Conservation (phyloP, 2,888 invertebrate species). For the Phalera bucephala region DNA sequence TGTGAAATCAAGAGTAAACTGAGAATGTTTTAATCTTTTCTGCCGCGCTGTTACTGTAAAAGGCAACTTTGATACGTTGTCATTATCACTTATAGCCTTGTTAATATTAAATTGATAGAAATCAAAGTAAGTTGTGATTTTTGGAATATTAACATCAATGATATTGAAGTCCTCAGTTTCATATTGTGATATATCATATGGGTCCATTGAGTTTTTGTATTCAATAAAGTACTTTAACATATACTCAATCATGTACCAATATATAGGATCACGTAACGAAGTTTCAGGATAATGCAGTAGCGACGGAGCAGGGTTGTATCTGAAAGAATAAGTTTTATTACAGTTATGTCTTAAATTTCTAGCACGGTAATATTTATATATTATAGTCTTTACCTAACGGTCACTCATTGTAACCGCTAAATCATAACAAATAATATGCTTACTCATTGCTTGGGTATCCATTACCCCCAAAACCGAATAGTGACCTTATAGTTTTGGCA, state of each 20-base stretch:
- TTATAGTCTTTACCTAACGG: too few relatives aligned
- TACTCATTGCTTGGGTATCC: slow-evolving; percentile 53
- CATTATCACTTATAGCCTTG: slow-evolving; percentile 38
- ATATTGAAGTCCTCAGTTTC: slow-evolving; percentile 53
- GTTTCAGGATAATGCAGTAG: slow-evolving; percentile 68
- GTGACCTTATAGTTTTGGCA: slow-evolving; percentile 57
- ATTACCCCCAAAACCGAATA: slow-evolving; percentile 62
- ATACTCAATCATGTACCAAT: slow-evolving; percentile 59
- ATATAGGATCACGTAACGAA: slow-evolving; percentile 62
- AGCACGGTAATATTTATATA: too few relatives aligned
- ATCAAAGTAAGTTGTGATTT: slow-evolving; percentile 59
- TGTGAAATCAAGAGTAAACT: slow-evolving; percentile 54
- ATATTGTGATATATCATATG: slow-evolving; percentile 50
- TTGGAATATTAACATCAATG: slow-evolving; percentile 41
- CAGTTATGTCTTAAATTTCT: too few relatives aligned
- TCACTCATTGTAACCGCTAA: too few relatives aligned
- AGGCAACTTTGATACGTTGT: slow-evolving; percentile 24
- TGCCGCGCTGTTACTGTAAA: slow-evolving; percentile 52
- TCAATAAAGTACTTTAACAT: slow-evolving; percentile 58
- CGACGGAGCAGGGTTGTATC: slow-evolving; percentile 69
- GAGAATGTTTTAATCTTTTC: slow-evolving; percentile 56
- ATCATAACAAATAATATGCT: slow-evolving; percentile 26
- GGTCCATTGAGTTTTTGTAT: slow-evolving; percentile 50
- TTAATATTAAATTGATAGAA: slow-evolving; percentile 57
- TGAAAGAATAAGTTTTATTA: slow-evolving; percentile 43